Base-by-base conservation (phyloP, 2,888 invertebrate species). In the Miltochrista miniata region DNA sequence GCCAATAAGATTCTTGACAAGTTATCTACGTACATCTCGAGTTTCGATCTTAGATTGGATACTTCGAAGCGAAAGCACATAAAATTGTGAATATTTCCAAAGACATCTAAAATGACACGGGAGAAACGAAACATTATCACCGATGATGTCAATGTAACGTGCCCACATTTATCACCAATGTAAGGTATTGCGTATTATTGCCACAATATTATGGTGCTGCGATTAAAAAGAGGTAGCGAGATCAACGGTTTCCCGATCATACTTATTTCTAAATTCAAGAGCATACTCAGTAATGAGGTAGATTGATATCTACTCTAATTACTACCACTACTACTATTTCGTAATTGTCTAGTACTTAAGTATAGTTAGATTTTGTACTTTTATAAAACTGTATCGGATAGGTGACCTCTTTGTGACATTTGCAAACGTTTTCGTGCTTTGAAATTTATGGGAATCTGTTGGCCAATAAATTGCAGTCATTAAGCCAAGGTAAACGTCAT, bases 131-230 rank as follows among this genome's bases (percentile, higher is more conserved):
- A 76, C 70, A 65, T 5, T 70, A 76, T 79, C 71, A 73, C 72
- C 56, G 52, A 70, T 68, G 79, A 70, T 77, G 80, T 83, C 80
- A 72, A 65, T 46, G 68, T 72, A 78, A 80, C 74, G 72, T 68
- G 69, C 72, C 68, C 61, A 64, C 76, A 80, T 84, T 79, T 79
- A 81, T 83, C 83, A 81, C 70, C 56, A 49, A 45, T 51, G 70
- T 76, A 79, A 81, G 68, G 74, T 76, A 79, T 76, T 74, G 65
- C 77, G 75, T 80, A 77, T 77, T 77, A 76, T 79, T 79, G 76
- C 70, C 69, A 73, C 71, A 75, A 74, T 72, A 79, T 76, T 70
- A 58, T 62, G 13, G 24, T 31, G 59, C 53, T 37, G 0, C 12
- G 54, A 63, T 54, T n/a, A 15, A 52, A 1, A 41, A 40, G 64